Percentiles rank a stretch among this genome's conserved stretches.
Evolutionary conservation across 1,140 invertebrate species (phyloP).

Genomic region (Drosophila nasuta): DNA sequence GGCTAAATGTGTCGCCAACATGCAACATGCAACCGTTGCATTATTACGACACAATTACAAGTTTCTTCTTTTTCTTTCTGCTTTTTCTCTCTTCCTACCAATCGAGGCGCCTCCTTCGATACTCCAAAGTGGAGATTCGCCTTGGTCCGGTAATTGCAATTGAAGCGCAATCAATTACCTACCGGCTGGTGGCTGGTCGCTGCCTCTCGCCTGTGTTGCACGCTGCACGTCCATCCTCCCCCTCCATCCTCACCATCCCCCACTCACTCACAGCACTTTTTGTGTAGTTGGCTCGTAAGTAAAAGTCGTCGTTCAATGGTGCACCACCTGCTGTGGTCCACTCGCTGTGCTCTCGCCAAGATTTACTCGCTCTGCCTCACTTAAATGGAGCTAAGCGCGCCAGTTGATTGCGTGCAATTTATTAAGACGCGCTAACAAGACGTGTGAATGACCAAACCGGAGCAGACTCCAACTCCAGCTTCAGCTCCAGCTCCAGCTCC

Average conservation of each 20-base stretch:
- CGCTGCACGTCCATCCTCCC: neutral
- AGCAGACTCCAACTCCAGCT: conserved; percentile 49
- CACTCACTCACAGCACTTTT: neutral
- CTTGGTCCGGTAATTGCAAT: conserved; percentile 76
- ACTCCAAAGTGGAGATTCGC: neutral
- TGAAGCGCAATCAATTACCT: conserved; percentile 84
- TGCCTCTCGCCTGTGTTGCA: neutral
- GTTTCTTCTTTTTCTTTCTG: neutral
- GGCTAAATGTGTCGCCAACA: conserved; percentile 58
- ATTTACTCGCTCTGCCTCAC: conserved; percentile 78
- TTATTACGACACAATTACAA: conserved; percentile 84
- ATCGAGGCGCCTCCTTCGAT: conserved; percentile 21
- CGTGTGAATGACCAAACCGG: conserved; percentile 82
- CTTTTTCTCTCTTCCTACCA: too few species aligned
- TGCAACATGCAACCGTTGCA: conserved; percentile 21
- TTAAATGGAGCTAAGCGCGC: conserved; percentile 81
- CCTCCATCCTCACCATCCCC: neutral
- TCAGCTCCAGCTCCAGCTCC: conserved; percentile 20
- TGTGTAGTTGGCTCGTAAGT: conserved; percentile 43
- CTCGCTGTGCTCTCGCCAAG: conserved; percentile 62
- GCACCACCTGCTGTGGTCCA: conserved; percentile 74
- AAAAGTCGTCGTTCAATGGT: conserved; percentile 61
- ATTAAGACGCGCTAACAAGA: conserved; percentile 84
- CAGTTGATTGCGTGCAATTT: conserved; percentile 84
- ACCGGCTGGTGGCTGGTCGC: conserved; percentile 72